Percentiles rank a stretch among this genome's conserved stretches.
Evolutionary conservation across 2,113 vertebrate genomes (phyloP).

Genomic region (Rhynchomys soricoides): DNA sequence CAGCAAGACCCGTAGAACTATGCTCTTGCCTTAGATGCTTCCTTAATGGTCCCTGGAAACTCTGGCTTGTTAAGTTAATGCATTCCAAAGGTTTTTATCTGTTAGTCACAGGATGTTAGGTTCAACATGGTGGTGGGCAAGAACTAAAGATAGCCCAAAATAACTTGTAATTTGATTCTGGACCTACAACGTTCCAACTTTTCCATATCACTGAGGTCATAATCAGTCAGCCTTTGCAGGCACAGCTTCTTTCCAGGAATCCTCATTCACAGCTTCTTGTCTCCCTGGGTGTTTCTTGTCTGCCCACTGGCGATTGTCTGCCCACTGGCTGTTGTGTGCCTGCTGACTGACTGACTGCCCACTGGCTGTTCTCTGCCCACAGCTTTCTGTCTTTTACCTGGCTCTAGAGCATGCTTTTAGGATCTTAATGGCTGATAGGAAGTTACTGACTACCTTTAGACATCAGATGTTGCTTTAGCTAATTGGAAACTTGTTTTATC

Average conservation of each 20-base stretch:
- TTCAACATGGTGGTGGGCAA: background rate
- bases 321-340: too few species aligned
- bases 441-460: background rate
- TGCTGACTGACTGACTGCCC: too few species aligned
- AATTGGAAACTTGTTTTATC: background rate
- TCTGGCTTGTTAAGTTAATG: background rate
- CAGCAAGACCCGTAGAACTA: background rate
- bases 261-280: background rate
- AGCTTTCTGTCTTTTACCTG: background rate
- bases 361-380: background rate
- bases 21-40: background rate
- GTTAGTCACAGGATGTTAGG: background rate
- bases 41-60: background rate
- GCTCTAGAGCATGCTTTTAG: conserved; percentile 19
- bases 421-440: background rate
- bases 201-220: background rate
- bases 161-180: background rate
- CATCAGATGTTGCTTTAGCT: background rate
- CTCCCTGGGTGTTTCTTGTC: background rate
- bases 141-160: background rate
- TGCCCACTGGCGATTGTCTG: background rate
- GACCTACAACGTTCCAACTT: background rate
- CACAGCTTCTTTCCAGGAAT: background rate
- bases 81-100: background rate
- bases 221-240: background rate